phyloP scores from a whole-genome alignment of 2,113 vertebrate genomes.

The Anarrhichthys ocellatus region DNA sequence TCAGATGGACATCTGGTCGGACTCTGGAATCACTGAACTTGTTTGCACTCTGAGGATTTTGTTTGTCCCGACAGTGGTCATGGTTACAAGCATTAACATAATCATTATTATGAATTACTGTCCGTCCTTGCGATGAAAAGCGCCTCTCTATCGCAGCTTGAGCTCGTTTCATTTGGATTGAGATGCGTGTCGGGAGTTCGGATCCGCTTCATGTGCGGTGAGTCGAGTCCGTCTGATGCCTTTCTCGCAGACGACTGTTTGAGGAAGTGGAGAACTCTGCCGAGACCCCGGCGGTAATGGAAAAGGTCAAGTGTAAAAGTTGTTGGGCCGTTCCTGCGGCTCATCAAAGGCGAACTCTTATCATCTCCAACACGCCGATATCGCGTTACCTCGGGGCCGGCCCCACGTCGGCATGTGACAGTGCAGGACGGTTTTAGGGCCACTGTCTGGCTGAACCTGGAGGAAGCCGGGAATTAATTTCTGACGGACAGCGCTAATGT shows the following conservation, averaged over 20 bases:
- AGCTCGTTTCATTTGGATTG: slow-evolving; percentile 3
- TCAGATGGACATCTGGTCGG: slow-evolving; percentile 63
- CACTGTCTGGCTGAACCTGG: slow-evolving; percentile 63
- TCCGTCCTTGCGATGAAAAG: slow-evolving; percentile 12
- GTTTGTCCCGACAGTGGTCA: slow-evolving; percentile 71
- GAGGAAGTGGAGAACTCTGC: slow-evolving; percentile 61
- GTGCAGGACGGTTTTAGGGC: slow-evolving; percentile 55
- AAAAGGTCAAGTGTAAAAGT: slow-evolving; percentile 79
- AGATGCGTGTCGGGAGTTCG: slow-evolving; percentile 7
- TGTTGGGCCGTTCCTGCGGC: slow-evolving; percentile 58
- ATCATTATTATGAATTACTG: slow-evolving; percentile 9
- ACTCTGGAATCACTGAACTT: slow-evolving; percentile 58
- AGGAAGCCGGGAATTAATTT: slow-evolving; percentile 80
- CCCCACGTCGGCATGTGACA: slow-evolving; percentile 73
- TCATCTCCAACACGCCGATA: slow-evolving; percentile 70
- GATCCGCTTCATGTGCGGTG: slow-evolving; percentile 39
- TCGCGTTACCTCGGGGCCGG: slow-evolving; percentile 66
- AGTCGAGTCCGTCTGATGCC: slow-evolving; percentile 11
- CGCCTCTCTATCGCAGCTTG: slow-evolving; percentile 1
- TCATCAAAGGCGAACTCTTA: slow-evolving; percentile 75
- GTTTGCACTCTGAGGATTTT: slow-evolving; percentile 52
- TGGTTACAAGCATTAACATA: slow-evolving; percentile 39
- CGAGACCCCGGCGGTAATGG: slow-evolving; percentile 47
- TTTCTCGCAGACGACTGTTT: slow-evolving; percentile 43
- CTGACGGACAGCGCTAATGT: slow-evolving; percentile 81